Percentiles rank a stretch among this genome's conserved stretches.
Conservation (phyloP, 2,797 vertebrate species). For the Mustela erminea region DNA sequence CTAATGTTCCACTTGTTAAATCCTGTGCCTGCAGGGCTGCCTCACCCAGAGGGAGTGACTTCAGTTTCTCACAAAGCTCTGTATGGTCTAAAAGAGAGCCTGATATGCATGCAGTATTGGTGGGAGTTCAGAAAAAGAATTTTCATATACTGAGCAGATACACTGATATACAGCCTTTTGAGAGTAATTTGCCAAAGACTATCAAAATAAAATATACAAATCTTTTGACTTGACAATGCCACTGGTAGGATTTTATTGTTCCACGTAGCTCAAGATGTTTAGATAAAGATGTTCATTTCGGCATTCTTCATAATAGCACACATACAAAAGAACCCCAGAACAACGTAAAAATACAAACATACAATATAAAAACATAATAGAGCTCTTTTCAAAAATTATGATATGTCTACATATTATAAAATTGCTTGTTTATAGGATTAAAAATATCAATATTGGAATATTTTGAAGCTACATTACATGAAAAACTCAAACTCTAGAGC, state of each 20-base stretch:
- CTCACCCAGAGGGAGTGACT: background rate
- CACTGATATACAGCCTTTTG: background rate
- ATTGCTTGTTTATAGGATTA: background rate
- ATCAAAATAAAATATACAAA: slow-evolving; percentile 61
- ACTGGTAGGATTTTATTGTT: slow-evolving; percentile 12
- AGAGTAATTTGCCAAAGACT: slow-evolving; percentile 8
- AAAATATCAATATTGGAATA: slow-evolving; percentile 14
- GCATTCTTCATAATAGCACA: background rate
- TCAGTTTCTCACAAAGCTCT: slow-evolving; percentile 31
- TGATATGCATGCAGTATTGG: background rate
- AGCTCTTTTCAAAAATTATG: slow-evolving; percentile 8
- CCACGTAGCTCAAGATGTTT: background rate
- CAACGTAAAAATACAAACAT: background rate
- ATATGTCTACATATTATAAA: background rate
- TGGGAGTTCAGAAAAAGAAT: background rate
- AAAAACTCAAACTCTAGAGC: slow-evolving; percentile 28
- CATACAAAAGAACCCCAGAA: slow-evolving; percentile 3
- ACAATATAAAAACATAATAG: slow-evolving; percentile 26
- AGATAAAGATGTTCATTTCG: slow-evolving; percentile 23
- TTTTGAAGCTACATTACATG: background rate
- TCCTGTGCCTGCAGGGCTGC: background rate
- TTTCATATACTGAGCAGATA: background rate
- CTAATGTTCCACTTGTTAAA: background rate
- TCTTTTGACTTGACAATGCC: slow-evolving; percentile 5
- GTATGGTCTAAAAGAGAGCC: background rate